phyloP scores from a whole-genome alignment of 2,113 vertebrate species.

The Dasyprocta punctata region DNA sequence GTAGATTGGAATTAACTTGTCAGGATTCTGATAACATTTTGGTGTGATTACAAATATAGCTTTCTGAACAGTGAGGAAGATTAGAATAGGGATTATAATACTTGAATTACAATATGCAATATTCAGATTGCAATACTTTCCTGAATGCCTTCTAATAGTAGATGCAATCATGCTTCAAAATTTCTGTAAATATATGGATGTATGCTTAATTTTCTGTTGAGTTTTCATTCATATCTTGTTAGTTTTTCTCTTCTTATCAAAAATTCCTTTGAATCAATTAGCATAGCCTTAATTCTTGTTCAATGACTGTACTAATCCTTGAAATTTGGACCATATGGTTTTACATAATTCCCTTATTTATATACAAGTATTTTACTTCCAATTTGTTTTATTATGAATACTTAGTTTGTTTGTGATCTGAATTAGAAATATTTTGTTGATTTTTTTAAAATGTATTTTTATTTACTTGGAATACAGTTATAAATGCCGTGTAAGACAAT shows the following conservation, averaged over 20 bases:
- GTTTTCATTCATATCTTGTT: neutral
- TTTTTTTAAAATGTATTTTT: neutral
- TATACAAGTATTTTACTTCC: neutral
- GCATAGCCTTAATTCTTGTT: neutral
- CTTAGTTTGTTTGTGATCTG: neutral
- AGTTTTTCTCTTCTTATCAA: neutral
- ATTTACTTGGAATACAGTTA: neutral
- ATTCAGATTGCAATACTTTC: no score
- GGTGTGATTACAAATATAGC: no score
- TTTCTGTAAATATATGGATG: neutral
- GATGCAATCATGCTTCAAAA: neutral
- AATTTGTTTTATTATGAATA: neutral
- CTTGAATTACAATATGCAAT: no score
- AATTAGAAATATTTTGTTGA: slow-evolving; percentile 26
- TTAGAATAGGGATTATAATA: no score
- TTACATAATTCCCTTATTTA: slow-evolving; percentile 51
- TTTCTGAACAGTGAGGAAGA: no score
- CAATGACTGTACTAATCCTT: slow-evolving; percentile 8
- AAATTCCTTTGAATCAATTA: neutral
- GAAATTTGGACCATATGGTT: neutral
- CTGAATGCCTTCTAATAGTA: neutral
- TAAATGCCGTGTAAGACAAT: neutral
- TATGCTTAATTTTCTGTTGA: neutral
- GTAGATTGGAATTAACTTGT: no score
- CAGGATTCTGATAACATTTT: no score